Percentiles rank a stretch among this genome's conserved stretches.
Evolutionary conservation across 2,797 vertebrate species (phyloP).

Genomic region (Sparus aurata): DNA sequence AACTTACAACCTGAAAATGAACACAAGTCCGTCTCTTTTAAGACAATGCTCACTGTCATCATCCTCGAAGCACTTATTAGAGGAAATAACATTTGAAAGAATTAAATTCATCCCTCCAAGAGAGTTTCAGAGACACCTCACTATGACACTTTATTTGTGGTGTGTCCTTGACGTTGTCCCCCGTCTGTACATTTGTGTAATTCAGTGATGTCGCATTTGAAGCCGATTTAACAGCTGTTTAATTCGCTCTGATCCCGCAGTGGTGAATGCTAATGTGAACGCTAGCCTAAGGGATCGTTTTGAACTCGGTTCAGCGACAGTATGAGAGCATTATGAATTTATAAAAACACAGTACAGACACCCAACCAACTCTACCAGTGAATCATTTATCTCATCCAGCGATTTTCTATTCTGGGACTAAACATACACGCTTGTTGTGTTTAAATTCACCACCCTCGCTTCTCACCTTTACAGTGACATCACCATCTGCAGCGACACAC

Average conservation of each 20-base stretch:
- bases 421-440: constrained; percentile 25
- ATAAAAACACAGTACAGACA: constrained; percentile 4
- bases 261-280: constrained; percentile 48
- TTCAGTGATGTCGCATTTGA: constrained; percentile 22
- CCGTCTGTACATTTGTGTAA: constrained; percentile 6
- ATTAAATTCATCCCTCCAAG: background rate
- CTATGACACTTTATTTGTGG: background rate
- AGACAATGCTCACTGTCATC: too few species aligned
- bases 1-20: too few species aligned
- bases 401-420: constrained; percentile 45
- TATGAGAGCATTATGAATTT: constrained; percentile 23
- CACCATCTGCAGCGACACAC: constrained; percentile 60
- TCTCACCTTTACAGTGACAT: constrained; percentile 61
- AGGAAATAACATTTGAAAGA: background rate
- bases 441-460: constrained; percentile 53
- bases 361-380: background rate
- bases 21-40: too few species aligned
- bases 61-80: too few species aligned
- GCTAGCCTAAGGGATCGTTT: constrained; percentile 27
- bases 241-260: constrained; percentile 30
- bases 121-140: background rate
- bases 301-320: constrained; percentile 37
- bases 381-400: constrained; percentile 36
- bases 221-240: background rate
- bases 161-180: background rate